Evolutionary conservation across 2,113 vertebrate genomes (phyloP), one percentile per base, ranked within the genome.

Genomic region (Trachemys scripta): DNA sequence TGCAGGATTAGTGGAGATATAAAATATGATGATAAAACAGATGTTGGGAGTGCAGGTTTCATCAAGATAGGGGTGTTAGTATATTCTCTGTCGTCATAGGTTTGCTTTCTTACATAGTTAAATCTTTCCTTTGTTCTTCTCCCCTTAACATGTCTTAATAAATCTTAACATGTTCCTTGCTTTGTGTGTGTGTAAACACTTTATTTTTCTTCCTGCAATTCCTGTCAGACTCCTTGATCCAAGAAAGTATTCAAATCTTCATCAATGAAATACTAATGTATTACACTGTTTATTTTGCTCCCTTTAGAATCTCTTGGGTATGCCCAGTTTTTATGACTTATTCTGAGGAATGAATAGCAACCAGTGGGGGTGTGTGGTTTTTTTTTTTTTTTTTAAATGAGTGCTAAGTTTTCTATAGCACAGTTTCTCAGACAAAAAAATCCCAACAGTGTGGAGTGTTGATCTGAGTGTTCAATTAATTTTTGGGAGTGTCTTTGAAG

Each of bases 51-150:
- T 31, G 62, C 62, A 45, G n/a, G 85, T 82, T 54, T 86, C 35
- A 35, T 0, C 0, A 22, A 85, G 88, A 75, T 56, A 49, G 69
- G 29, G 2, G 0, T 2, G 22, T 25, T 85, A 90, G n/a, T 54
- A 45, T 29, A 2, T 1, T 19, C n/a, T 49, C 22, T 81, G 38
- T 0, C 50, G 53, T 82, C 0, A 82, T 50, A 51, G 38, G 56
- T 57, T 57, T 87, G 47, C 47, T 62, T 94, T 75, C 14, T n/a
- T 81, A 8, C 16, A 5, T 29, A 69, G n/a, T 90, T 72, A 4
- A 1, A 2, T 62, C 84, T 79, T 10, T 80, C 80, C 16, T 83
- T 88, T 69, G 1, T 29, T 75, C 45, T 2, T 87, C 90, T 88
- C 57, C 84, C 10, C 57, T 9, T 81, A 54, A 54, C 53, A 22